Conservation (phyloP, 2,113 vertebrate species). For the Ondatra zibethicus region DNA sequence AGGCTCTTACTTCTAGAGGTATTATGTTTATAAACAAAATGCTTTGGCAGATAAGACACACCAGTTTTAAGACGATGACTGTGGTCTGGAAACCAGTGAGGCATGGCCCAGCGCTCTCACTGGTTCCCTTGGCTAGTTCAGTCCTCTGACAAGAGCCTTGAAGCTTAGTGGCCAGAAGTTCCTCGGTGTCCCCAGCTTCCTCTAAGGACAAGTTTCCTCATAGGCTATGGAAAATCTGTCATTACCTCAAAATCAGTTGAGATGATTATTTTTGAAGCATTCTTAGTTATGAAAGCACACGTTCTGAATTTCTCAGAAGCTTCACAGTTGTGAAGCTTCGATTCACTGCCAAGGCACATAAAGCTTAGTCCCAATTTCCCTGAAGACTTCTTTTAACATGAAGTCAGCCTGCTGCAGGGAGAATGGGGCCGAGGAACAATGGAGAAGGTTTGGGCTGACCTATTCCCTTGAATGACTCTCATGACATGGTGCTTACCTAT, state of each 20-base stretch:
- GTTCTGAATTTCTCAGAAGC: slow-evolving; percentile 57
- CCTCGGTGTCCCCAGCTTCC: background rate
- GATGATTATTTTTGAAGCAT: slow-evolving; percentile 54
- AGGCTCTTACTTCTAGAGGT: background rate
- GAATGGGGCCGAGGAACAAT: background rate
- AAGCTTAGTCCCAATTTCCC: background rate
- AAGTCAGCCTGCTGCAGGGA: slow-evolving; percentile 21
- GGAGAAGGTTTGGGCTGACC: background rate
- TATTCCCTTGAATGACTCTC: background rate
- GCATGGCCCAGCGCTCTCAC: background rate
- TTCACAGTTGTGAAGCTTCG: slow-evolving; percentile 26
- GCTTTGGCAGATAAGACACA: background rate
- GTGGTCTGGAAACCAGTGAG: background rate
- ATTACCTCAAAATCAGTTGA: slow-evolving; percentile 46
- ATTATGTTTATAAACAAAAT: slow-evolving; percentile 21
- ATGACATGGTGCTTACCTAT: background rate
- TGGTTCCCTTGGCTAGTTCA: background rate
- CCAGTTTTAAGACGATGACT: background rate
- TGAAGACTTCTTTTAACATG: slow-evolving; percentile 7
- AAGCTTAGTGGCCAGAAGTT: background rate
- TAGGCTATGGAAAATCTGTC: background rate
- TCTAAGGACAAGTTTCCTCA: background rate
- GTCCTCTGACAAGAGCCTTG: background rate
- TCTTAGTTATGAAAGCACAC: slow-evolving; percentile 41
- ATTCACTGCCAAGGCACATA: slow-evolving; percentile 18